Evolutionary conservation across 1,140 invertebrate genomes (phyloP), one percentile per base, ranked within the genome.

Genomic region (Drosophila leontia): DNA sequence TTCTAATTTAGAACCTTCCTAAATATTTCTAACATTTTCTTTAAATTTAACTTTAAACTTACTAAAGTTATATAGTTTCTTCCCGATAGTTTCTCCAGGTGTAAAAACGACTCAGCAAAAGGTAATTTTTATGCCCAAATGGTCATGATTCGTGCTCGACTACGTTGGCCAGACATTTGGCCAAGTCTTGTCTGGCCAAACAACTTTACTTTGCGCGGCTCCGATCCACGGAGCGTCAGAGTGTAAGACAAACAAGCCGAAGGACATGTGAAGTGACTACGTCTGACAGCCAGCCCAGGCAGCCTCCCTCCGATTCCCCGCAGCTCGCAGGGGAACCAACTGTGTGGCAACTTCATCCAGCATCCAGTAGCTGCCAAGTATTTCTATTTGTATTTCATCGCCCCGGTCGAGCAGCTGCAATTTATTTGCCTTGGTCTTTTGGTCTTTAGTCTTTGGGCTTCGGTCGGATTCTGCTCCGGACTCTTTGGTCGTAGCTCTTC

Each of bases 351-450:
- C 83, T 82, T 88, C 80, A 80, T 65, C 71, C 85, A 87, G 82
- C 80, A 78, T 62, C 71, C 85, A 87, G 85, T 88, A 88, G 85
- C 85, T 88, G 85, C 85, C 85, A 90, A 88, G 85, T 88, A 90
- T 88, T 88, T 88, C 85, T 88, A 88, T 88, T 88, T 88, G 85
- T 90, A 88, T 88, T 88, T 88, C 85, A 88, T 85, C 85, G 81
- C 85, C 84, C 81, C 51, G 74, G 55, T 70, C 77, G 75, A 72
- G 85, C 85, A 90, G 85, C 85, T 88, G 85, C 85, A 88, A 88
- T 88, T 88, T 88, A 85, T 90, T 88, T 88, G 69, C 74, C 80
- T 76, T 50, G 50, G 58, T 78, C 77, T 61, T 61, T 39, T 50
- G 59, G 58, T 57, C 32, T 39, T 71, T 55, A 55, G 51, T 53